These are phyloP conservation scores for Anas georgica DNA, from an alignment of 2,797 vertebrate species.

Conservation along the genomic window DNA sequence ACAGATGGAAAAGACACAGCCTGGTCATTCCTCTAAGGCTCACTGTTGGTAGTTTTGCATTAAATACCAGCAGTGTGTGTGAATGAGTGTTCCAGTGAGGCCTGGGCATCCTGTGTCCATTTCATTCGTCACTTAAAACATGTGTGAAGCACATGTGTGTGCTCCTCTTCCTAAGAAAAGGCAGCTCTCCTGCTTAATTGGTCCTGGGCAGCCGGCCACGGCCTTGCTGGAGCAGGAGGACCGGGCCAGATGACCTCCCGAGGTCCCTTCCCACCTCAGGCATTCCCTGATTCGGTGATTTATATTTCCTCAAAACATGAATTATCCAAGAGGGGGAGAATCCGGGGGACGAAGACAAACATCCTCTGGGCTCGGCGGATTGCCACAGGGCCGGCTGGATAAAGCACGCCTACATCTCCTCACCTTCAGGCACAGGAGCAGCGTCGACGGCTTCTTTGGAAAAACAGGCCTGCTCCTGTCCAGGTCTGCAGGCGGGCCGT, in stretches of 20 bases:
- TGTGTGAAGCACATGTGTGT: background rate
- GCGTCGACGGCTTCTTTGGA: background rate
- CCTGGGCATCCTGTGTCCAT: background rate
- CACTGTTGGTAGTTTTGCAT: rapidly evolving
- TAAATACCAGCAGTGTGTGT: background rate
- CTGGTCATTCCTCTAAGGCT: background rate
- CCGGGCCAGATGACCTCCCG: background rate
- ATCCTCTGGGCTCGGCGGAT: background rate
- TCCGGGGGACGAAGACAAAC: background rate
- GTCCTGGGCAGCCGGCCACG: background rate
- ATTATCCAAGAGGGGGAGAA: background rate
- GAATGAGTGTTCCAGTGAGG: background rate
- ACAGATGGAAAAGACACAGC: background rate
- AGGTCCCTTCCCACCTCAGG: background rate
- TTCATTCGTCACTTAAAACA: background rate
- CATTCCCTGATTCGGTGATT: background rate
- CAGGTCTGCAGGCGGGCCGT: background rate
- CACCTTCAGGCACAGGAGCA: background rate
- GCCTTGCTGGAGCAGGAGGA: background rate
- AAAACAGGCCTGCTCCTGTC: background rate
- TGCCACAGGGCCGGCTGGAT: background rate
- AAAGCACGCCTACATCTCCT: background rate
- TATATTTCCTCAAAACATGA: background rate
- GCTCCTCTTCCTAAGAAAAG: background rate
- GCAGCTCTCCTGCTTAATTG: background rate